A percentile compares a stretch with the other conserved stretches of the same genome.
These are phyloP conservation scores for Pelobates fuscus DNA, from an alignment of 2,113 vertebrate genomes.

Conservation along the genomic window DNA sequence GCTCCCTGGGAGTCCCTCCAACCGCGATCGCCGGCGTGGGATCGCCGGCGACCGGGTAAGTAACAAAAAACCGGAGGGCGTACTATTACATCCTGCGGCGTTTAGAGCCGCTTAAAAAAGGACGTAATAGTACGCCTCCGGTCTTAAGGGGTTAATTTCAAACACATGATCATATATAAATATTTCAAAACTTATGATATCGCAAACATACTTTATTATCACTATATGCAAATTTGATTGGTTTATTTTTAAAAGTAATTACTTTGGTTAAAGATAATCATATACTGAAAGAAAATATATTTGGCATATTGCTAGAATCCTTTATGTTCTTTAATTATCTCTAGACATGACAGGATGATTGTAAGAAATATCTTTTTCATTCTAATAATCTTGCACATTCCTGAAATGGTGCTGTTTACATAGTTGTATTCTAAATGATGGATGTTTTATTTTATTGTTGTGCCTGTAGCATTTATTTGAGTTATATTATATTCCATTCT, in stretches of 20 bases:
- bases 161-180: too few relatives aligned
- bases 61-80: too few relatives aligned
- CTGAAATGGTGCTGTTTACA: constrained; percentile 16
- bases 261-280: constrained; percentile 1
- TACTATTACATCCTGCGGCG: too few relatives aligned
- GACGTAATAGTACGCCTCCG: too few relatives aligned
- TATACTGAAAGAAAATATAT: constrained; percentile 1
- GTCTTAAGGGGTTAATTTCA: too few relatives aligned
- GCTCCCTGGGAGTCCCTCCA: too few relatives aligned
- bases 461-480: constrained; percentile 13
- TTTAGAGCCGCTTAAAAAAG: too few relatives aligned
- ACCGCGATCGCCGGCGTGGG: too few relatives aligned
- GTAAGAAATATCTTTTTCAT: background rate
- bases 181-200: too few relatives aligned
- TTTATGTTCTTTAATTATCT: constrained; percentile 40
- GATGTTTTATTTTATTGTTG: constrained; percentile 16
- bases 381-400: constrained; percentile 30
- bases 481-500: constrained; percentile 8
- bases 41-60: too few relatives aligned
- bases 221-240: too few relatives aligned
- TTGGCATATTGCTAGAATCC: background rate
- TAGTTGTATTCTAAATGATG: constrained; percentile 15
- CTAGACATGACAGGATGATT: constrained; percentile 21
- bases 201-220: too few relatives aligned
- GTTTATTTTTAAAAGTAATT: constrained; percentile 9